These are phyloP conservation scores for Patella vulgata DNA, from an alignment of 1,140 invertebrate genomes.

Conservation along the genomic window DNA sequence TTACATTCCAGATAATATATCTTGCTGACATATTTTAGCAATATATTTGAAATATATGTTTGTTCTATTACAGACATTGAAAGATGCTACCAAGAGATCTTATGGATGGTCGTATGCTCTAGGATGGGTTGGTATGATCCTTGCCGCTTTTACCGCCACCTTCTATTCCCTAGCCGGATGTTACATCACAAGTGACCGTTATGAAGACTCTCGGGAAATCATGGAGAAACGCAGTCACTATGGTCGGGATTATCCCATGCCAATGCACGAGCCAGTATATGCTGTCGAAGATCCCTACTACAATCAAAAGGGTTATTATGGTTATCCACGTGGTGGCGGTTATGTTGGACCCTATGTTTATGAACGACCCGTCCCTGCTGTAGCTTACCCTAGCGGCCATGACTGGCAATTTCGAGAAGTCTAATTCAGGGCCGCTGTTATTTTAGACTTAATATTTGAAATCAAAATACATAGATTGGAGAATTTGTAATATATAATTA, in stretches of 20 bases:
- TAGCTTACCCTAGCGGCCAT: neutral
- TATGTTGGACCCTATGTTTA: constrained; percentile 6
- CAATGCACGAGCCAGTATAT: constrained; percentile 2
- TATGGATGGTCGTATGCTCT: constrained; percentile 61
- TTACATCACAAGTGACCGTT: constrained; percentile 49
- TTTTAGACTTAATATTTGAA: too few relatives aligned
- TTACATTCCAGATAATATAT: too few relatives aligned
- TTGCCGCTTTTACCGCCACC: constrained; percentile 53
- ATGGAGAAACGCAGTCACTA: neutral
- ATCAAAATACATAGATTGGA: too few relatives aligned
- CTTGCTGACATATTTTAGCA: too few relatives aligned
- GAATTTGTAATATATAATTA: too few relatives aligned
- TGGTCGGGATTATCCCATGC: neutral
- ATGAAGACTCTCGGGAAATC: constrained; percentile 34
- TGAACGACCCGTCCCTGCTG: neutral
- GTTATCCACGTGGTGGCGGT: neutral
- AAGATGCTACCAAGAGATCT: constrained; percentile 31
- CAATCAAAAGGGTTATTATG: neutral
- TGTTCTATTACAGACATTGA: constrained; percentile 49
- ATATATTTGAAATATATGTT: too few relatives aligned
- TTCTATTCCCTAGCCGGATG: constrained; percentile 59
- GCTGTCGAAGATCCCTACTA: constrained; percentile 11
- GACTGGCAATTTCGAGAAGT: constrained; percentile 7
- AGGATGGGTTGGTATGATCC: constrained; percentile 58
- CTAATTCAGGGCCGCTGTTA: too few relatives aligned